These are phyloP conservation scores for Hylaeus volcanicus DNA, from an alignment of 1,140 invertebrate species.

Conservation along the genomic window DNA sequence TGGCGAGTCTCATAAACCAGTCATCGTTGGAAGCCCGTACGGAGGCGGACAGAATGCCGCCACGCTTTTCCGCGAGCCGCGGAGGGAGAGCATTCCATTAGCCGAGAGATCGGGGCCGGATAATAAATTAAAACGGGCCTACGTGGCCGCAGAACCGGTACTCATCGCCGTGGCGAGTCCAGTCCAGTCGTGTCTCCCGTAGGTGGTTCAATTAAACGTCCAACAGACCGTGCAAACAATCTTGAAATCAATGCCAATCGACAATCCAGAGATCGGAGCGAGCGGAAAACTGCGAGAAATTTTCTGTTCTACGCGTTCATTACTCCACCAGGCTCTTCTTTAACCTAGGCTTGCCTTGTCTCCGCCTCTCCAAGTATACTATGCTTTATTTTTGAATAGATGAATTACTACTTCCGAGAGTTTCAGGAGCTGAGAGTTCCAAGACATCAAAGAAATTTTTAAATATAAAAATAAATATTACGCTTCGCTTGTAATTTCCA, in stretches of 20 bases:
- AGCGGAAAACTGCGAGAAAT: conserved; percentile 8
- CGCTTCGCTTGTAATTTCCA: too few species aligned
- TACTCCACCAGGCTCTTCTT: background rate
- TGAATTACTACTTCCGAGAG: too few species aligned
- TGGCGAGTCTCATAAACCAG: conserved; percentile 27
- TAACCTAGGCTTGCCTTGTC: too few species aligned
- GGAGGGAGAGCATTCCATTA: conserved; percentile 48
- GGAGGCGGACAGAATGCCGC: conserved; percentile 40
- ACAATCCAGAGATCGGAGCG: background rate
- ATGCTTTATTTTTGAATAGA: too few species aligned
- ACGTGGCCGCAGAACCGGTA: conserved; percentile 53
- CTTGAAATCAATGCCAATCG: conserved; percentile 46
- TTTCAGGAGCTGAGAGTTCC: too few species aligned
- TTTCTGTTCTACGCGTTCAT: conserved; percentile 21
- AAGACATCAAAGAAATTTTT: too few species aligned
- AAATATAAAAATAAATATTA: too few species aligned
- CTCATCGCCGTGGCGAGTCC: conserved; percentile 28
- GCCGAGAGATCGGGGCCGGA: conserved; percentile 46
- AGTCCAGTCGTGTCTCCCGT: conserved; percentile 19
- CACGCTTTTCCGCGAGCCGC: conserved; percentile 53
- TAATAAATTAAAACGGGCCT: conserved; percentile 56
- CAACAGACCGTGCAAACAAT: conserved; percentile 33
- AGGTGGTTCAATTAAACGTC: conserved; percentile 59
- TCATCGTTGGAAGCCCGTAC: conserved; percentile 20
- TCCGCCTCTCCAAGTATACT: too few species aligned